Conservation (phyloP, 2,888 invertebrate genomes). For the Eilema caniola region DNA sequence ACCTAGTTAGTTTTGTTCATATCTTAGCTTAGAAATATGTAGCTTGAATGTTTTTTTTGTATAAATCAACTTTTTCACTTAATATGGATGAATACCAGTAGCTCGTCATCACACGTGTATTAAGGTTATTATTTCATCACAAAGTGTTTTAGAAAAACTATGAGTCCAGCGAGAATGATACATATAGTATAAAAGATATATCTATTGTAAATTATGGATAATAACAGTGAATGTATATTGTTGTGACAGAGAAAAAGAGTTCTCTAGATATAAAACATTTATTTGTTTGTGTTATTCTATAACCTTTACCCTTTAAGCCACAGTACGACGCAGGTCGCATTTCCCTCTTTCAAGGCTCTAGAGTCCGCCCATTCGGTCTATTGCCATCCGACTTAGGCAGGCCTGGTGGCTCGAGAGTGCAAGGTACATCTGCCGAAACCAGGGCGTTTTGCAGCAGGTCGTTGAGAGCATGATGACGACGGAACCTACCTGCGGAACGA, state of each 20-base stretch:
- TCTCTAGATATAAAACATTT: conserved; percentile 62
- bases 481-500: no score
- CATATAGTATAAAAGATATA: conserved; percentile 60
- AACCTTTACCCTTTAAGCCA: background rate
- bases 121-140: conserved; percentile 20
- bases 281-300: conserved; percentile 46
- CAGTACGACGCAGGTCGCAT: no score
- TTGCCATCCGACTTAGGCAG: no score
- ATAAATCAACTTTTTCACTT: background rate
- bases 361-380: no score
- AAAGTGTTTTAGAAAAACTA: conserved; percentile 33
- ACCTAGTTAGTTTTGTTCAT: background rate
- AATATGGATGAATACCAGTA: background rate
- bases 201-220: conserved; percentile 68
- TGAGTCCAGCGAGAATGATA: conserved; percentile 35
- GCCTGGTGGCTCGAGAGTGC: no score
- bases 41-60: background rate
- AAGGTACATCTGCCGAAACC: no score
- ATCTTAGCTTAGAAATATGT: background rate
- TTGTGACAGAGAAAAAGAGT: conserved; percentile 59
- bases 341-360: no score
- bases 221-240: conserved; percentile 61
- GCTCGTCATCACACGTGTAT: conserved; percentile 6
- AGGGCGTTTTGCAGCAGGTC: no score
- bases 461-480: no score